Evolutionary conservation across 2,797 vertebrate genomes (phyloP).

Genomic region (Pantherophis vulpinus): DNA sequence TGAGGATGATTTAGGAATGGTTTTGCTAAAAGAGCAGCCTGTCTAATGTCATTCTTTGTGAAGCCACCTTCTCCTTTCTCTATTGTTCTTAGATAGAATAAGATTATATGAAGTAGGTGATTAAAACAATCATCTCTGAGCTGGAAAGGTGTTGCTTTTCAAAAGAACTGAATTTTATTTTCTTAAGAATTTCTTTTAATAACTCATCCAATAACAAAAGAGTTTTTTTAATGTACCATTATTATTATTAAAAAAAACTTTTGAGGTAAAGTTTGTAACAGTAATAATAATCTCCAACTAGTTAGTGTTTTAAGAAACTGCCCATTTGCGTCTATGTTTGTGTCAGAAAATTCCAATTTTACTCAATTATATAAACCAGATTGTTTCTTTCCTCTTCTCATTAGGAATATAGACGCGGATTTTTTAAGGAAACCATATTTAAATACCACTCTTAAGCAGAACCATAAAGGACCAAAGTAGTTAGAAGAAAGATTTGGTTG

Average conservation of each 20-base stretch:
- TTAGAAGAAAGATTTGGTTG: constrained; percentile 23
- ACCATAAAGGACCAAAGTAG: background rate
- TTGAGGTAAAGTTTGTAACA: background rate
- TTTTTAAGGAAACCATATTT: background rate
- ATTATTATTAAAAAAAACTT: background rate
- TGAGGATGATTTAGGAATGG: background rate
- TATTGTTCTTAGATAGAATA: background rate
- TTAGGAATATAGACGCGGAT: background rate
- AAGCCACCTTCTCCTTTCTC: no score
- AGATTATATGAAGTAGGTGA: background rate
- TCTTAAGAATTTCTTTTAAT: background rate
- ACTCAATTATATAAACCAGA: background rate
- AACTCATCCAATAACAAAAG: background rate
- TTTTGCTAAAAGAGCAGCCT: background rate
- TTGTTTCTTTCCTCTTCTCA: background rate
- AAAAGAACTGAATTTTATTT: background rate
- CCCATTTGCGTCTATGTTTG: background rate
- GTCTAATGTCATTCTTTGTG: background rate
- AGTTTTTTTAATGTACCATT: background rate
- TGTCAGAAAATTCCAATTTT: background rate
- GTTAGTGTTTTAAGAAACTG: background rate
- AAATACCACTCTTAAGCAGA: background rate
- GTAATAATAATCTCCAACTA: background rate
- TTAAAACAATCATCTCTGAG: background rate
- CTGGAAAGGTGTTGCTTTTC: background rate